Evolutionary conservation across 2,888 invertebrate genomes (phyloP).

Genomic region (Drosophila limbata): DNA sequence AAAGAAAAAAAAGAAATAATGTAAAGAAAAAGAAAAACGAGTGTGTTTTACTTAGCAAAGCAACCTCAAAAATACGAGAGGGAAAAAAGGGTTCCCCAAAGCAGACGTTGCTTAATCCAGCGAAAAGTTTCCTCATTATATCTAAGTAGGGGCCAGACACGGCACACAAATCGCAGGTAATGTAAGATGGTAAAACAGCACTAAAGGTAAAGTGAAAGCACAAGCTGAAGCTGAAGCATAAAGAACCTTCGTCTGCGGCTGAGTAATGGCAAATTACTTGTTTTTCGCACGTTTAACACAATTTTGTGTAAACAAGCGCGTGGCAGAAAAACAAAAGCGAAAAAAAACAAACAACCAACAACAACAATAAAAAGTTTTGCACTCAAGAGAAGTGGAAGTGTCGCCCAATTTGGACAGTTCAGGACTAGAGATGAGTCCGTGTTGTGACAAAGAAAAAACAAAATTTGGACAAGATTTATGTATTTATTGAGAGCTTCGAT

Average conservation of each 20-base stretch:
- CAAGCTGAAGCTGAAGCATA: background rate
- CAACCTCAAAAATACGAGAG: conserved; percentile 8
- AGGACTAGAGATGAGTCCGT: conserved; percentile 2
- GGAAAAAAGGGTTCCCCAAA: conserved; percentile 55
- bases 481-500: too few species aligned
- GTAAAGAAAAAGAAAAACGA: background rate
- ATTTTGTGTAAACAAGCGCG: conserved; percentile 70
- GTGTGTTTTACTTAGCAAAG: conserved; percentile 32
- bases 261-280: conserved; percentile 75
- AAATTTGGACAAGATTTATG: too few species aligned
- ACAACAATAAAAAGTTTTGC: conserved; percentile 22
- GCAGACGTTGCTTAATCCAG: conserved; percentile 47
- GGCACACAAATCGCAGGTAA: conserved; percentile 8
- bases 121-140: conserved; percentile 71
- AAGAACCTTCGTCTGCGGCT: conserved; percentile 33
- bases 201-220: background rate
- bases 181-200: conserved; percentile 1
- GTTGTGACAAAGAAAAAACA: background rate
- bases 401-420: conserved; percentile 21
- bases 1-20: too few species aligned
- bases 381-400: conserved; percentile 14
- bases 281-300: conserved; percentile 78
- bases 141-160: conserved; percentile 50
- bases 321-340: conserved; percentile 28
- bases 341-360: conserved; percentile 12